Base-by-base conservation (phyloP, 2,888 invertebrate genomes). In the Athalia rosae region DNA sequence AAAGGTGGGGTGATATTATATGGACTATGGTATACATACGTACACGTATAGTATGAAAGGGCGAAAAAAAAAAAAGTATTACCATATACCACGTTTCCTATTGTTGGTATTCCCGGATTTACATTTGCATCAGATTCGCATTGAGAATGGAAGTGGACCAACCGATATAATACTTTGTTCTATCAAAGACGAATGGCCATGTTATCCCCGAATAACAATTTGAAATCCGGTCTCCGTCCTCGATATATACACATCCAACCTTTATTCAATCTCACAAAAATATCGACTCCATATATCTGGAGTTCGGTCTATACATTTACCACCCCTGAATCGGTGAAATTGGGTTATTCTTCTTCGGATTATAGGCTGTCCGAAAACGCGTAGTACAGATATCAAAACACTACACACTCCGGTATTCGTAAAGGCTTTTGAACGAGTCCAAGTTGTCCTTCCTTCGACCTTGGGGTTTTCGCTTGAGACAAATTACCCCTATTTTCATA, bases 41-140 rank as follows among this genome's bases (percentile, higher is more conserved):
- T n/a, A 15, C 11, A 43, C 3, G 11, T 41, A 43, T 63, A 28
- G n/a, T 50, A 43, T 43, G 71, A 61, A 83, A 80, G 82, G 28
- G 28, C 28, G 28, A 28, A 28, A 28, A 28, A n/a, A 28, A 28
- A n/a, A 28, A 82, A 84, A 81, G 81, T 84, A 85, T 85, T 85
- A 85, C 82, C 85, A 85, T 85, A 85, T 85, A 84, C 84, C 81
- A 80, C 83, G 81, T 82, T 83, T 82, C 77, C 84, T 80, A 85
- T 85, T 85, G 84, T 85, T 82, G 78, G 69, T 80, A 82, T 80
- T 74, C 74, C 82, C 84, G 82, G 80, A 77, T 79, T 79, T 79
- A 80, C 82, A 85, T 85, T 85, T 85, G 85, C 85, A 84, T 85
- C 77, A 82, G 83, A 85, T 85, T 85, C 85, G 79, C 85, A 85